phyloP scores from a whole-genome alignment of 1,140 invertebrate genomes.

The Thereuonema tuberculata region DNA sequence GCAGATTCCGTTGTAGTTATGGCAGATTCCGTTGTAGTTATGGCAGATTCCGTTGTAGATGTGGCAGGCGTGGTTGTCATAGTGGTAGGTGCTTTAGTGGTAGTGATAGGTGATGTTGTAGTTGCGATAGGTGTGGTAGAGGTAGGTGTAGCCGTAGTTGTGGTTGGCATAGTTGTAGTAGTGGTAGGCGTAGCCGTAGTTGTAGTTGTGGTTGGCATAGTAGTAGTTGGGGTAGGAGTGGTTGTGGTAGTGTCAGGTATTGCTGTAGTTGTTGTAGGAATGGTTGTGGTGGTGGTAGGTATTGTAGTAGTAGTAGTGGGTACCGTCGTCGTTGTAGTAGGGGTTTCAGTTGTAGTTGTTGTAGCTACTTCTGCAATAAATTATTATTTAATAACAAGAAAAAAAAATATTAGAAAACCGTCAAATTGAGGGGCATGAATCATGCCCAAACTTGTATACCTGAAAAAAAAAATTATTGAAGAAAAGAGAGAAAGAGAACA shows the following conservation, averaged over 20 bases:
- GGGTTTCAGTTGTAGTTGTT: neutral
- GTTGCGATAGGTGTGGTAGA: neutral
- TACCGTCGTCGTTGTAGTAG: neutral
- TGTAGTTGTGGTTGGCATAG: neutral
- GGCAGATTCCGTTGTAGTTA: neutral
- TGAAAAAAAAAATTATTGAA: too few relatives aligned
- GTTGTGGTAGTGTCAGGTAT: neutral
- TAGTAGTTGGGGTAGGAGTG: neutral
- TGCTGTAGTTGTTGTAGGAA: neutral
- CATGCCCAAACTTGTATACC: too few relatives aligned
- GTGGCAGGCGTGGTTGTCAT: neutral
- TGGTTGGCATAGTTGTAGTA: too few relatives aligned
- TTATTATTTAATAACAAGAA: too few relatives aligned
- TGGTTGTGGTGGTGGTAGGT: neutral
- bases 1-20: neutral
- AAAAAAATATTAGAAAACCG: too few relatives aligned
- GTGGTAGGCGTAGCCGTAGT: neutral
- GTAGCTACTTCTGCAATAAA: too few relatives aligned
- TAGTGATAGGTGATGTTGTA: neutral
- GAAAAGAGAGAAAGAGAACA: too few relatives aligned
- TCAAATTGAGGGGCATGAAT: too few relatives aligned
- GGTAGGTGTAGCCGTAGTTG: neutral
- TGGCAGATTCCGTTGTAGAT: neutral
- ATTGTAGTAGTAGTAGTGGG: neutral
- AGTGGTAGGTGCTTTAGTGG: neutral